Evolutionary conservation across 1,140 invertebrate genomes (phyloP).

Genomic region (Gerris buenoi): DNA sequence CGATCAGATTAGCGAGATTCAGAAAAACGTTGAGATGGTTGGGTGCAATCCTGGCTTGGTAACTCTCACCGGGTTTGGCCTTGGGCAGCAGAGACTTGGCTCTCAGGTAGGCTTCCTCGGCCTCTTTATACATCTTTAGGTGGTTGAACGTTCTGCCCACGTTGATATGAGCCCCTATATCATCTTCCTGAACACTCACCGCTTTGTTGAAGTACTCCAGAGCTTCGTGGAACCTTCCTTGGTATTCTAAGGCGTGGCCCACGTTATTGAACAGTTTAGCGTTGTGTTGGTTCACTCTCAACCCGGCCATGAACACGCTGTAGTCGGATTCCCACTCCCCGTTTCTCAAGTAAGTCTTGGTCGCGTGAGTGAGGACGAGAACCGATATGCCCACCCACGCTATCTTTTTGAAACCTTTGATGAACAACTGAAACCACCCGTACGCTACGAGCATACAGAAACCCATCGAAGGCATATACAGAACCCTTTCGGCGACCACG

Average conservation of each 20-base stretch:
- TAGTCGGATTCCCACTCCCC: constrained; percentile 88
- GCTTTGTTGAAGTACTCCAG: constrained; percentile 83
- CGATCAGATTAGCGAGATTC: constrained; percentile 87
- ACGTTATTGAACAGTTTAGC: constrained; percentile 96
- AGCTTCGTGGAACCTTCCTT: constrained; percentile 68
- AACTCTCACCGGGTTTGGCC: constrained; percentile 79
- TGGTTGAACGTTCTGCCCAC: constrained; percentile 88
- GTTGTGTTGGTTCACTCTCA: constrained; percentile 80
- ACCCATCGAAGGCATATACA: constrained; percentile 95
- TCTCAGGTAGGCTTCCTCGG: constrained; percentile 78
- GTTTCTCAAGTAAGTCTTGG: constrained; percentile 74
- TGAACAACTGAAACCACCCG: constrained; percentile 40
- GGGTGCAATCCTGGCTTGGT: constrained; percentile 87
- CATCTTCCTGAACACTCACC: constrained; percentile 80
- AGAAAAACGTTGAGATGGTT: constrained; percentile 93
- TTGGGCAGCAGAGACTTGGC: constrained; percentile 80
- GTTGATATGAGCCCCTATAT: constrained; percentile 93
- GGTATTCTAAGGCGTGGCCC: constrained; percentile 81
- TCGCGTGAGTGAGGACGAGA: constrained; percentile 54
- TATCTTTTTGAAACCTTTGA: constrained; percentile 16
- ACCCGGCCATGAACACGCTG: constrained; percentile 77
- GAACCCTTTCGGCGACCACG: constrained; percentile 85
- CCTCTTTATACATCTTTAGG: constrained; percentile 76
- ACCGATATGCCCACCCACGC: constrained; percentile 43
- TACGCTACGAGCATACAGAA: constrained; percentile 86